Conservation (phyloP, 2,888 invertebrate species). For the Rotaria macrura region DNA sequence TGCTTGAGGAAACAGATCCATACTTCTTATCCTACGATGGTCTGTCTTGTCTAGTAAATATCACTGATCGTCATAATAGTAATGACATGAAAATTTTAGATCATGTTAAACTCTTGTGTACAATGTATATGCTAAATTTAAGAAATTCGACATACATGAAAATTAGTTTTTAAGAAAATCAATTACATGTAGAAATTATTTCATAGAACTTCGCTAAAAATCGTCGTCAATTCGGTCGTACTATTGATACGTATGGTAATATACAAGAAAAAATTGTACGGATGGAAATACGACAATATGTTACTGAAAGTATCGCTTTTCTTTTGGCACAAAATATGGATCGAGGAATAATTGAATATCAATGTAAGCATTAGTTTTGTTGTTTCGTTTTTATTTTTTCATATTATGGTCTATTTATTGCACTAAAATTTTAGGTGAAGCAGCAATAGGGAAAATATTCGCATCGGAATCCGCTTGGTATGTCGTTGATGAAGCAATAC, state of each 20-base stretch:
- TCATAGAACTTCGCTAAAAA: constrained; percentile 72
- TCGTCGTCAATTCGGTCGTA: constrained; percentile 74
- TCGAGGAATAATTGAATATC: constrained; percentile 75
- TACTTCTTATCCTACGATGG: too few species aligned
- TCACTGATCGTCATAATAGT: too few species aligned
- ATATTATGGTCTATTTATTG: constrained; percentile 78
- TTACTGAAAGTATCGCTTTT: constrained; percentile 67
- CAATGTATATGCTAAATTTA: too few species aligned
- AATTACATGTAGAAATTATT: constrained; percentile 44
- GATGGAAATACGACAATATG: constrained; percentile 81
- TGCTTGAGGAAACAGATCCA: too few species aligned
- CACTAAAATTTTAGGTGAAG: constrained; percentile 56
- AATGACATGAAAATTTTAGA: too few species aligned
- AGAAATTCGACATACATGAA: too few species aligned
- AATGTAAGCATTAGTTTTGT: constrained; percentile 47
- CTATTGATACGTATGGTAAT: constrained; percentile 67
- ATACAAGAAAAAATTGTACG: constrained; percentile 85
- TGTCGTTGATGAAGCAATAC: constrained; percentile 92
- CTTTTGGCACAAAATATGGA: constrained; percentile 95
- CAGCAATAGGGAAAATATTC: constrained; percentile 80
- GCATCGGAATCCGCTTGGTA: constrained; percentile 76
- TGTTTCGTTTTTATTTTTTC: constrained; percentile 56
- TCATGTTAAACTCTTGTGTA: too few species aligned
- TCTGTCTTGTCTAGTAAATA: too few species aligned
- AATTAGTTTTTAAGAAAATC: too few species aligned